These are phyloP conservation scores for Rhyacophila brunnea DNA, from an alignment of 1,140 invertebrate genomes.

Conservation along the genomic window DNA sequence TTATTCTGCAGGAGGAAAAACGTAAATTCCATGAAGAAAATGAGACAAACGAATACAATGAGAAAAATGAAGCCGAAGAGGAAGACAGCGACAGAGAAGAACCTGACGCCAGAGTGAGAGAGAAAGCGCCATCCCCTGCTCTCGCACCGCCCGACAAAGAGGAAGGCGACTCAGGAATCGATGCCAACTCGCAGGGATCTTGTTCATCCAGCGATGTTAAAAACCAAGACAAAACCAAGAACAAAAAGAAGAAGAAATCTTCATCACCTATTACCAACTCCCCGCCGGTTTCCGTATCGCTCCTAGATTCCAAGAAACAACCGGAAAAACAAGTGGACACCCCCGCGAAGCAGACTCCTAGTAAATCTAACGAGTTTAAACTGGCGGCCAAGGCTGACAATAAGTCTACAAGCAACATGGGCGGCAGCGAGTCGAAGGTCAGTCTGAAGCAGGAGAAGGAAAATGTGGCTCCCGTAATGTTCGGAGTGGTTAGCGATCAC, in stretches of 20 bases:
- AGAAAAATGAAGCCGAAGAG: constrained; percentile 65
- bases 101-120: constrained; percentile 40
- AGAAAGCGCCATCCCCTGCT: constrained; percentile 41
- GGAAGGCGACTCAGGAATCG: constrained; percentile 83
- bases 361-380: constrained; percentile 43
- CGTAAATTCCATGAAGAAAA: constrained; percentile 67
- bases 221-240: constrained; percentile 54
- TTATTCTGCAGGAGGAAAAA: constrained; percentile 44
- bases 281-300: not conserved
- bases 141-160: constrained; percentile 60
- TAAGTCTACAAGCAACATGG: constrained; percentile 3
- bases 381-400: constrained; percentile 41
- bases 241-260: constrained; percentile 78
- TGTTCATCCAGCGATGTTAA: constrained; percentile 75
- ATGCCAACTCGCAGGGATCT: constrained; percentile 81
- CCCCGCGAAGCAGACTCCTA: constrained; percentile 39
- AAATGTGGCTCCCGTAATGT: constrained; percentile 45
- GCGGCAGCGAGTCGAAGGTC: constrained; percentile 1
- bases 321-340: constrained; percentile 40
- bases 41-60: constrained; percentile 72
- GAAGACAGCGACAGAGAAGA: constrained; percentile 66
- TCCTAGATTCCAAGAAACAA: constrained; percentile 41
- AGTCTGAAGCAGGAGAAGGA: constrained; percentile 48
- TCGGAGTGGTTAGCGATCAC: constrained; percentile 28
- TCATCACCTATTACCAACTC: constrained; percentile 25